Evolutionary conservation across 1,140 invertebrate genomes (phyloP), one percentile per base, ranked within the genome.

Genomic region (Ceratina australensis): DNA sequence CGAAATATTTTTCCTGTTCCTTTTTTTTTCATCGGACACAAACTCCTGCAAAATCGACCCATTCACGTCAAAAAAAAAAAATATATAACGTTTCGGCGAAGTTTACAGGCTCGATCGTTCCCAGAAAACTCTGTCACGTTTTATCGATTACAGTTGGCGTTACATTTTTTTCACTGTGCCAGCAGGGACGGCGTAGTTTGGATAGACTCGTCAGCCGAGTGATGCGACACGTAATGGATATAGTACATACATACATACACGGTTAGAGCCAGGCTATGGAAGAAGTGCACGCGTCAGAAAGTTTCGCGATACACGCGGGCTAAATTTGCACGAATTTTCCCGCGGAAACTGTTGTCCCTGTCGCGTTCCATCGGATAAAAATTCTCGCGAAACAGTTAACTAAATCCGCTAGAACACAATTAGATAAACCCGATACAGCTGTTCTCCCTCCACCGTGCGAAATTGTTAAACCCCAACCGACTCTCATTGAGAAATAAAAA

Each of bases 261-360:
- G 33, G 33, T 42, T 42, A 42, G 5, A 42, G 33, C 3, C 33
- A 42, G n/a, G 33, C 33, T 15, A 24, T 59, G 57, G 13, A 59
- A 59, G 24, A 16, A 18, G 33, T 42, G 28, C 15, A 22, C n/a
- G 42, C 63, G 63, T 65, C 42, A 49, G 20, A 65, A 65, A 65
- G 33, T 65, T 65, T 20, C 15, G 63, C 20, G 59, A 24, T 28
- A 18, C 24, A 42, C 33, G 33, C 5, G 33, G 33, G 3, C 33
- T 10, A 10, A 42, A 42, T 42, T 42, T 42, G 5, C 33, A 42
- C 13, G 33, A 65, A 13, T 65, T 65, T 65, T 15, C 15, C 33
- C 18, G 16, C n/a, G n/a, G n/a, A 47, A 64, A 20, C 42, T 24
- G 42, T 42, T 42, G 22, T 49, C 20, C 33, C 42, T 42, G 0